Conservation (phyloP, 2,113 vertebrate genomes). For the Aspiorhynchus laticeps region DNA sequence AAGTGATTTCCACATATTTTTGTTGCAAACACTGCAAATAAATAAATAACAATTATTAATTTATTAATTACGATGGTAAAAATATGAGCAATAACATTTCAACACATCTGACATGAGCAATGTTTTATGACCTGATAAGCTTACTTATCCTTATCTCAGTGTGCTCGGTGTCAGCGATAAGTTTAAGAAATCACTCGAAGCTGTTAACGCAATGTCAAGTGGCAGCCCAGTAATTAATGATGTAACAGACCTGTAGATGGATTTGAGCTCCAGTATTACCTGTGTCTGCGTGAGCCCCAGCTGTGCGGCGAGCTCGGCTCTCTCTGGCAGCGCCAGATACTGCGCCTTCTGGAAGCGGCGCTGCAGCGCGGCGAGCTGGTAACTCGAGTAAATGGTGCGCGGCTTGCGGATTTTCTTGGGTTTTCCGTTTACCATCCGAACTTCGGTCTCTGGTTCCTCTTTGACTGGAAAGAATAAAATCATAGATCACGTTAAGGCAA, state of each 20-base stretch:
- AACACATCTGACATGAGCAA: not conserved
- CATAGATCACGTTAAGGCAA: not conserved
- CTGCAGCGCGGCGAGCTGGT: conserved; percentile 95
- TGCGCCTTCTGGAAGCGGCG: conserved; percentile 97
- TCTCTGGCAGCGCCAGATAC: conserved; percentile 93
- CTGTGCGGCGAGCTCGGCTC: conserved; percentile 94
- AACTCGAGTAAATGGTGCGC: conserved; percentile 97
- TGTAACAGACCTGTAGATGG: not conserved
- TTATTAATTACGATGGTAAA: not conserved
- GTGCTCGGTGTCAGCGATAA: not conserved
- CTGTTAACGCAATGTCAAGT: not conserved
- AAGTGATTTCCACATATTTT: not conserved
- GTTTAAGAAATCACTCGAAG: not conserved
- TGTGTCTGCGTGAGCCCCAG: conserved; percentile 98
- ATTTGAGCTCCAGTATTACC: conserved; percentile 71
- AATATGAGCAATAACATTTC: not conserved
- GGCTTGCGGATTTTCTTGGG: conserved; percentile 99
- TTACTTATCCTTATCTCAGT: conserved; percentile 25
- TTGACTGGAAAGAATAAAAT: conserved; percentile 77
- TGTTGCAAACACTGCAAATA: too few species aligned
- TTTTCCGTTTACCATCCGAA: conserved; percentile 98
- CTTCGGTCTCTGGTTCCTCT: conserved; percentile 95
- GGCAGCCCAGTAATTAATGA: not conserved
- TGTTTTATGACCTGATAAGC: not conserved
- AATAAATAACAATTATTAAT: not conserved